Percentiles rank a stretch among this genome's conserved stretches.
Evolutionary conservation across 2,797 vertebrate genomes (phyloP).

Genomic region (Manis javanica): DNA sequence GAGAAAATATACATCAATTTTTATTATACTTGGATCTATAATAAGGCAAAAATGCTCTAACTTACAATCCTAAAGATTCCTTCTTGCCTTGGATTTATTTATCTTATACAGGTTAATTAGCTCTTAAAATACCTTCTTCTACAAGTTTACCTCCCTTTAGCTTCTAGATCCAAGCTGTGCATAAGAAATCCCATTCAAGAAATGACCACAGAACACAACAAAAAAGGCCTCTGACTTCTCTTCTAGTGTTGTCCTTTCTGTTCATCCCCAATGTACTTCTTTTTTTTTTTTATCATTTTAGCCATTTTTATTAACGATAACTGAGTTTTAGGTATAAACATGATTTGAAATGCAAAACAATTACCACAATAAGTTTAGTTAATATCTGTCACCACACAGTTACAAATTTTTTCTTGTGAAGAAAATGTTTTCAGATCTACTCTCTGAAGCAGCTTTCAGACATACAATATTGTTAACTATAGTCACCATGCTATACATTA

Average conservation of each 20-base stretch:
- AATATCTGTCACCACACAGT: not conserved
- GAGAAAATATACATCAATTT: not conserved
- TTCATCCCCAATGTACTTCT: not conserved
- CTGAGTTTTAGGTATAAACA: not conserved
- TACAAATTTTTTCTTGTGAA: not conserved
- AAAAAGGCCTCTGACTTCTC: not conserved
- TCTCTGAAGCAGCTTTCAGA: not conserved
- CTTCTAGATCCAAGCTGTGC: not conserved
- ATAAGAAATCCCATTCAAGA: not conserved
- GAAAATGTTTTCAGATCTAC: not conserved
- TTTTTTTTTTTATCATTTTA: not conserved
- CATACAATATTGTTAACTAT: not conserved
- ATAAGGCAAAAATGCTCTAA: not conserved
- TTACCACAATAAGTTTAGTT: not conserved
- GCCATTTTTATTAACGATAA: not conserved
- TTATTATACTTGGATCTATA: conserved; percentile 5
- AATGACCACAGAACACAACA: not conserved
- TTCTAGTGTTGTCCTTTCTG: not conserved
- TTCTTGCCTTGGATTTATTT: not conserved
- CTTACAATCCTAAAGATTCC: not conserved
- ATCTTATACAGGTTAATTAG: not conserved
- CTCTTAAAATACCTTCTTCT: conserved; percentile 13
- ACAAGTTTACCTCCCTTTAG: not conserved
- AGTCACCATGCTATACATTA: not conserved
- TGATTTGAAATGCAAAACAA: not conserved